Conservation (phyloP, 2,888 invertebrate genomes). For the Biston stratarius region DNA sequence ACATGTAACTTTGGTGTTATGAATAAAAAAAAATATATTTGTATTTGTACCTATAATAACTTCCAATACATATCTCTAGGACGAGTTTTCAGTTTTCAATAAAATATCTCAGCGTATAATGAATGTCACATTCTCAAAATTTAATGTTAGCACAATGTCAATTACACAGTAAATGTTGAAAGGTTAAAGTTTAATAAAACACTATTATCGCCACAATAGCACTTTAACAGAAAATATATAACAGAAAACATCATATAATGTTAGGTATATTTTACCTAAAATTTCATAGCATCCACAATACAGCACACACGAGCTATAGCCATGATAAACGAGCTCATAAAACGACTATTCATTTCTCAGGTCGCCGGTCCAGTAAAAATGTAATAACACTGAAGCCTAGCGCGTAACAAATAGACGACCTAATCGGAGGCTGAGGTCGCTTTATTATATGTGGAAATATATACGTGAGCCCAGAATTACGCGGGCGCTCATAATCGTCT, state of each 20-base stretch:
- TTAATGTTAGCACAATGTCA: too few species aligned
- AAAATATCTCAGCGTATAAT: too few species aligned
- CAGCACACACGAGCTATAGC: constrained; percentile 16
- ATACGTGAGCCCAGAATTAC: constrained; percentile 8
- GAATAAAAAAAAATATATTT: too few species aligned
- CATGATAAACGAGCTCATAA: constrained; percentile 41
- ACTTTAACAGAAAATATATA: too few species aligned
- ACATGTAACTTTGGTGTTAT: too few species aligned
- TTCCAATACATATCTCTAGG: too few species aligned
- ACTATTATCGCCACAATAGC: too few species aligned
- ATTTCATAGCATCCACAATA: constrained; percentile 11
- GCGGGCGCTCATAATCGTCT: background rate
- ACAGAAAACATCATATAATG: background rate
- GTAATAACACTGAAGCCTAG: constrained; percentile 40
- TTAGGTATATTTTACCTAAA: constrained; percentile 1
- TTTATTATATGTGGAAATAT: constrained; percentile 33
- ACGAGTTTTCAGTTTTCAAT: too few species aligned
- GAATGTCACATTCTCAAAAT: too few species aligned
- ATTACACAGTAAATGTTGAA: too few species aligned
- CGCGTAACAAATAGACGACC: constrained; percentile 43
- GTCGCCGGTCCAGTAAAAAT: constrained; percentile 43
- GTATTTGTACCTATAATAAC: too few species aligned
- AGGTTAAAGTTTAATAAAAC: too few species aligned
- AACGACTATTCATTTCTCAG: constrained; percentile 35
- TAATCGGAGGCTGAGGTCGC: constrained; percentile 42